Evolutionary conservation across 2,888 invertebrate genomes (phyloP).

Genomic region (Xestia c-nigrum): DNA sequence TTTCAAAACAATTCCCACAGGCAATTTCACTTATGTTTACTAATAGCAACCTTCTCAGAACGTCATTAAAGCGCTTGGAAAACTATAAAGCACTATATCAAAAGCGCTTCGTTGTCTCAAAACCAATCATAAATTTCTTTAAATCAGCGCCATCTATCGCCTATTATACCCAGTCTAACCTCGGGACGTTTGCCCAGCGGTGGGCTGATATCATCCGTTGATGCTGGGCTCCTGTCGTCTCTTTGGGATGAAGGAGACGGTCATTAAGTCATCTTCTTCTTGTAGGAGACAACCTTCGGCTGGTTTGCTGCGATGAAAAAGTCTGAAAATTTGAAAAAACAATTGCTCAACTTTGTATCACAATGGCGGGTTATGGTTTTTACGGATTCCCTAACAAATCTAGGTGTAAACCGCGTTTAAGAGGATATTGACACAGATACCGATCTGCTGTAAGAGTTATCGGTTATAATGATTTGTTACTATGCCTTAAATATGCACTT

Average conservation of each 20-base stretch:
- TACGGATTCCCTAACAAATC: not conserved
- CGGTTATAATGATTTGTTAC: too few relatives aligned
- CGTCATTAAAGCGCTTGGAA: not conserved
- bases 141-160: conserved; percentile 41
- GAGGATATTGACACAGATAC: not conserved
- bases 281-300: conserved; percentile 83
- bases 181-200: conserved; percentile 24
- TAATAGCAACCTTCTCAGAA: not conserved
- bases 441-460: not conserved
- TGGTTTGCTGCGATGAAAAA: conserved; percentile 84
- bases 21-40: not conserved
- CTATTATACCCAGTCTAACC: conserved; percentile 25
- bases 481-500: too few relatives aligned
- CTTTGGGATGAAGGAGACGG: conserved; percentile 88
- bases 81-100: not conserved
- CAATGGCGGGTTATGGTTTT: not conserved
- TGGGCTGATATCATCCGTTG: conserved; percentile 70
- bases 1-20: not conserved
- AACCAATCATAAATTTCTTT: not conserved
- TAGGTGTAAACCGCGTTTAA: not conserved
- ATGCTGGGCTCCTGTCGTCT: conserved; percentile 76
- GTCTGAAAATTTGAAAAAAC: conserved; percentile 69
- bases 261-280: conserved; percentile 87
- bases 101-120: not conserved
- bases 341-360: not conserved